Evolutionary conservation across 2,797 vertebrate species (phyloP).

Genomic region (Sebastes kiyomatsui): DNA sequence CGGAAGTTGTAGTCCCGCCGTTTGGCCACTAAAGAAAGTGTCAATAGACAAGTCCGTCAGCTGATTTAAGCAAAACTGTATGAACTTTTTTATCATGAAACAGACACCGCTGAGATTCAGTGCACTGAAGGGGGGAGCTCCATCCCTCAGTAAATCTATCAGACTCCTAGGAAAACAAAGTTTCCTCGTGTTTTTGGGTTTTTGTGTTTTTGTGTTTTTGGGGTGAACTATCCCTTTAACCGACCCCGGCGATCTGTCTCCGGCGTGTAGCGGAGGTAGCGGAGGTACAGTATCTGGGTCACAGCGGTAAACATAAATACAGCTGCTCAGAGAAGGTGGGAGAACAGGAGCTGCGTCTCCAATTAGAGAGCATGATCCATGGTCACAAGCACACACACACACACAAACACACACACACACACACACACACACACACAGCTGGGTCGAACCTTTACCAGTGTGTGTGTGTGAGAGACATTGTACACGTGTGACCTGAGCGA

Average conservation of each 20-base stretch:
- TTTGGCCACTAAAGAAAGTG: too few species aligned
- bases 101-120: too few species aligned
- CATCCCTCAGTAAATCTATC: too few species aligned
- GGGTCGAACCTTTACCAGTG: neutral
- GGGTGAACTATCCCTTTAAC: slow-evolving; percentile 12
- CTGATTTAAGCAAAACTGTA: too few species aligned
- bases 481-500: slow-evolving; percentile 38
- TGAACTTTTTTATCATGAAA: too few species aligned
- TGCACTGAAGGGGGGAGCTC: too few species aligned
- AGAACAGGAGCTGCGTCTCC: slow-evolving; percentile 41
- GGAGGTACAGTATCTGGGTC: slow-evolving; percentile 39
- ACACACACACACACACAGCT: slow-evolving; percentile 29
- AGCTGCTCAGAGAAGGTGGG: slow-evolving; percentile 40
- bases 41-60: too few species aligned
- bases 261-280: neutral
- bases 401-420: slow-evolving; percentile 33
- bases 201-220: neutral
- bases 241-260: neutral
- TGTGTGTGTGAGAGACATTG: neutral
- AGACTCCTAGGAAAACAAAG: too few species aligned
- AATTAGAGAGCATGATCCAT: slow-evolving; percentile 61
- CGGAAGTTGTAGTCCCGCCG: too few species aligned
- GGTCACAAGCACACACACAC: slow-evolving; percentile 21
- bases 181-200: neutral
- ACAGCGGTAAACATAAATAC: slow-evolving; percentile 44